Percentiles rank a stretch among this genome's conserved stretches.
phyloP scores from a whole-genome alignment of 2,888 invertebrate genomes.

The Synergus gifuensis region DNA sequence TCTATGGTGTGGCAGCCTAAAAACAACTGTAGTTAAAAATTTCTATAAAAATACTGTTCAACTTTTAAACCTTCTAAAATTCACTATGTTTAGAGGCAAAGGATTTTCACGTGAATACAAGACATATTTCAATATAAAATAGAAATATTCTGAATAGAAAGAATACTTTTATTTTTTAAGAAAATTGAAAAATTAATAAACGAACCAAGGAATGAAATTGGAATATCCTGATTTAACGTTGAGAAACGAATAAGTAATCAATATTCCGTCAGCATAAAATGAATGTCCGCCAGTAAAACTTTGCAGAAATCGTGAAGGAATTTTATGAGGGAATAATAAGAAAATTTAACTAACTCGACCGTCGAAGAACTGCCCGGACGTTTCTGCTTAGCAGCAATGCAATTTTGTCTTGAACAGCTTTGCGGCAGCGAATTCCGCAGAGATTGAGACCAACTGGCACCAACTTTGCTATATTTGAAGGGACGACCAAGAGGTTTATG shows the following conservation, averaged over 20 bases:
- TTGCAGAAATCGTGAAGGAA: conserved; percentile 34
- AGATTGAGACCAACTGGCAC: conserved; percentile 61
- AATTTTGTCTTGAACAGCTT: conserved; percentile 67
- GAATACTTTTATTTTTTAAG: background rate
- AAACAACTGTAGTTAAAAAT: conserved; percentile 72
- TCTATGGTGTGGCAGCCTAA: conserved; percentile 66
- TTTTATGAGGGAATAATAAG: conserved; percentile 6
- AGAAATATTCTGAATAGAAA: no score
- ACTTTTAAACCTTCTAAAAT: background rate
- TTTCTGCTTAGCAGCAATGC: conserved; percentile 63
- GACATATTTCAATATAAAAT: no score
- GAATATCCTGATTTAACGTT: background rate
- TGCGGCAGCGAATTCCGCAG: conserved; percentile 65
- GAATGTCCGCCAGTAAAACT: background rate
- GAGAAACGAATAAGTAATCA: background rate
- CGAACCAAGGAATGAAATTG: background rate
- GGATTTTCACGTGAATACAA: background rate
- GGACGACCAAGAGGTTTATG: conserved; percentile 54
- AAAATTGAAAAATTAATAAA: background rate
- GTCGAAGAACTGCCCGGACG: conserved; percentile 61
- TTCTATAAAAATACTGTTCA: conserved; percentile 67
- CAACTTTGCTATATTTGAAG: conserved; percentile 59
- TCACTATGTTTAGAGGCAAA: background rate
- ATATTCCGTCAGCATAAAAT: background rate
- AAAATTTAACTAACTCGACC: conserved; percentile 63